phyloP scores from a whole-genome alignment of 1,140 invertebrate genomes.

The Ceratoteleas bidentatus region DNA sequence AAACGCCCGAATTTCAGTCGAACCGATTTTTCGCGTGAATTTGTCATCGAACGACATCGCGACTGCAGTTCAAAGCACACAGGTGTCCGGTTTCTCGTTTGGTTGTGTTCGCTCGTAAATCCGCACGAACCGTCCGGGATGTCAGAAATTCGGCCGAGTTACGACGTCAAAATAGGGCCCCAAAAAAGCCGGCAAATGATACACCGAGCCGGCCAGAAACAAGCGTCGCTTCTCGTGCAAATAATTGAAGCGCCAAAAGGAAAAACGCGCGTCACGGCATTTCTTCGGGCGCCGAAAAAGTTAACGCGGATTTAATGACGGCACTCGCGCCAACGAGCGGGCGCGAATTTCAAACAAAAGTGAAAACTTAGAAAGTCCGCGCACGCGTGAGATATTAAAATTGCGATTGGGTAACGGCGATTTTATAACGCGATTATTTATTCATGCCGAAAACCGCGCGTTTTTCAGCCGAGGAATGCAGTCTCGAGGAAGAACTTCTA shows the following conservation, averaged over 20 bases:
- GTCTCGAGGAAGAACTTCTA: not conserved
- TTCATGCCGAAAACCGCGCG: slow-evolving; percentile 11
- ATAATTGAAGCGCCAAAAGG: slow-evolving; percentile 19
- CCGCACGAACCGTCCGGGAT: slow-evolving; percentile 70
- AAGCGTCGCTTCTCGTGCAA: slow-evolving; percentile 29
- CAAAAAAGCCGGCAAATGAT: slow-evolving; percentile 41
- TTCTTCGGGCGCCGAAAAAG: slow-evolving; percentile 22
- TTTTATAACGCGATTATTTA: slow-evolving; percentile 14
- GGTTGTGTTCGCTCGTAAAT: slow-evolving; percentile 70
- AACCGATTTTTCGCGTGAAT: not conserved
- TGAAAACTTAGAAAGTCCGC: slow-evolving; percentile 33
- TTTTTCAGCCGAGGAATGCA: slow-evolving; percentile 4
- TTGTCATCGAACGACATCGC: slow-evolving; percentile 69
- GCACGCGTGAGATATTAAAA: slow-evolving; percentile 23
- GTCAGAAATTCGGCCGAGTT: slow-evolving; percentile 65
- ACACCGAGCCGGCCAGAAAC: slow-evolving; percentile 16
- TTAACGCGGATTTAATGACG: slow-evolving; percentile 33
- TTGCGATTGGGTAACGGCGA: slow-evolving; percentile 10
- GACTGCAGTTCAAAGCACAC: slow-evolving; percentile 70
- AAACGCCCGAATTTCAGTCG: too few species aligned
- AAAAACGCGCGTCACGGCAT: slow-evolving; percentile 24
- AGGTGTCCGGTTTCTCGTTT: slow-evolving; percentile 63
- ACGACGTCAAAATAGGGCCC: slow-evolving; percentile 25
- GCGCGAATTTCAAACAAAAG: slow-evolving; percentile 25
- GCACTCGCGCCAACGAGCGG: not conserved